These are phyloP conservation scores for Alligator mississippiensis DNA, from an alignment of 2,113 vertebrate species.

Conservation along the genomic window DNA sequence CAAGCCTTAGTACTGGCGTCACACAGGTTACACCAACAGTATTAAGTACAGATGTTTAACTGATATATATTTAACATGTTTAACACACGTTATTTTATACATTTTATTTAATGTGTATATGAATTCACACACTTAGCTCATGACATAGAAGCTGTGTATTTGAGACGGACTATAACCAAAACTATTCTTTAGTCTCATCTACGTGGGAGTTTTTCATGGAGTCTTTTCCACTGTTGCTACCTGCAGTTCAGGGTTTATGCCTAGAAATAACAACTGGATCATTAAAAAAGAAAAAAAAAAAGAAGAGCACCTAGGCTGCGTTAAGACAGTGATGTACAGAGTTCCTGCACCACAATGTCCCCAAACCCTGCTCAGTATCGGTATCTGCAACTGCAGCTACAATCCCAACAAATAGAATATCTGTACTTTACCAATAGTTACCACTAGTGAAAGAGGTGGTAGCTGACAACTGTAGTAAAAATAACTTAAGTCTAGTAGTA, in stretches of 20 bases:
- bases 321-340: not conserved
- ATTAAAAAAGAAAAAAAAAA: not conserved
- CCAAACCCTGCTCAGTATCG: too few species aligned
- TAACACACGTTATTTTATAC: too few species aligned
- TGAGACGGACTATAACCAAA: not conserved
- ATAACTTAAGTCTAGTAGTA: not conserved
- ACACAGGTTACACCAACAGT: not conserved
- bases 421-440: not conserved
- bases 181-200: not conserved
- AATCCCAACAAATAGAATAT: too few species aligned
- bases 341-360: not conserved
- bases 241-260: not conserved
- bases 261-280: not conserved
- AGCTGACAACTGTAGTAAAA: not conserved
- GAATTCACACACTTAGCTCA: not conserved
- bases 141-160: not conserved
- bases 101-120: not conserved
- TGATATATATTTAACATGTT: too few species aligned
- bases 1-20: not conserved
- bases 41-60: not conserved
- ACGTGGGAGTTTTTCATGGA: not conserved
- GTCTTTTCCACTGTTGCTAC: not conserved
- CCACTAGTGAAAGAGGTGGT: not conserved
- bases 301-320: not conserved
- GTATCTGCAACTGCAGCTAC: too few species aligned